A percentile compares a stretch with the other conserved stretches of the same genome.
phyloP scores from a whole-genome alignment of 1,140 invertebrate species.

The Drosophila santomea region DNA sequence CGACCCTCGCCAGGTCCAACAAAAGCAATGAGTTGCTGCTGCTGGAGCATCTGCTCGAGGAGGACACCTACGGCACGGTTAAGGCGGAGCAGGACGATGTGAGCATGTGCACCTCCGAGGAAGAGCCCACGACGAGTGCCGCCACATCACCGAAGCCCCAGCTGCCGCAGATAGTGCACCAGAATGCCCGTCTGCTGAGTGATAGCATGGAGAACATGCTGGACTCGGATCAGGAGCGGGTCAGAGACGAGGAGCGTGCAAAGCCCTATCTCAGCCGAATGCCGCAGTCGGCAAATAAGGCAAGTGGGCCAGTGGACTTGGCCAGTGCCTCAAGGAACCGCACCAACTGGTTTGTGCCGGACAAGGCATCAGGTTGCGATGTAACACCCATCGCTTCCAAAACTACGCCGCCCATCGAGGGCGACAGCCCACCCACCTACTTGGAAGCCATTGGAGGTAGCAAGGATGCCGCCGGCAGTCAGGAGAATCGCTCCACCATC shows the following conservation, averaged over 20 bases:
- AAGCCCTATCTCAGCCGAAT: conserved; percentile 59
- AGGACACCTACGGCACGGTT: conserved; percentile 78
- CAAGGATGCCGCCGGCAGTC: conserved; percentile 4
- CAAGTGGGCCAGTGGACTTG: conserved; percentile 48
- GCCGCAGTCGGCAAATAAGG: conserved; percentile 2
- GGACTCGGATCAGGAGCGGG: conserved; percentile 29
- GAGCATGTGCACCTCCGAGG: conserved; percentile 80
- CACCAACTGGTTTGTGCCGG: conserved; percentile 3
- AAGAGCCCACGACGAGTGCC: conserved; percentile 42
- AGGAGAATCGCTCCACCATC: conserved; percentile 42
- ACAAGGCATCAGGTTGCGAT: neutral
- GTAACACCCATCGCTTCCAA: conserved; percentile 16
- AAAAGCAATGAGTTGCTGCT: conserved; percentile 82
- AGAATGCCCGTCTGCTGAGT: conserved; percentile 71
- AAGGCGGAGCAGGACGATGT: conserved; percentile 72
- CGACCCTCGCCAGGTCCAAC: conserved; percentile 63
- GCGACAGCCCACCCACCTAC: conserved; percentile 79
- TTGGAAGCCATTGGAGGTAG: conserved; percentile 68
- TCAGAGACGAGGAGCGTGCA: conserved; percentile 32
- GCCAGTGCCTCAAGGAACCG: conserved; percentile 3
- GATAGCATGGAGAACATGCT: conserved; percentile 77
- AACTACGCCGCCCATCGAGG: conserved; percentile 50
- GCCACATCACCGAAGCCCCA: neutral
- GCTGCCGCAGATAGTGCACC: conserved; percentile 73
- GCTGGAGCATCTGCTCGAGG: conserved; percentile 79